Evolutionary conservation across 1,140 invertebrate genomes (phyloP).

Genomic region (Hycleus phaleratus): DNA sequence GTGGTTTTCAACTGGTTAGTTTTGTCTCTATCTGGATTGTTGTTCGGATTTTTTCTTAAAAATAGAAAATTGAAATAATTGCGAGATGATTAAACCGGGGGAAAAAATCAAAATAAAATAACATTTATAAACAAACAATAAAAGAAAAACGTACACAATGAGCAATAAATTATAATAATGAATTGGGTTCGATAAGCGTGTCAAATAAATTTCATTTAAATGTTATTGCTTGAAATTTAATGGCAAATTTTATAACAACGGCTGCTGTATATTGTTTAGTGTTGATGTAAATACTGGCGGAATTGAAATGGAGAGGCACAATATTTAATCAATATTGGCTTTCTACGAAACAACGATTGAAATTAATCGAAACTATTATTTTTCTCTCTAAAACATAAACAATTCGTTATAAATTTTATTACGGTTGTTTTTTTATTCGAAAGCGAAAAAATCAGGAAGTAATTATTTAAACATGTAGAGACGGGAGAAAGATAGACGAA

Average conservation of each 20-base stretch:
- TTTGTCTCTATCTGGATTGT: background rate
- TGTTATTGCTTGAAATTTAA: constrained; percentile 24
- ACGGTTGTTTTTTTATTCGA: no score
- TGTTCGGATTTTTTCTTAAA: background rate
- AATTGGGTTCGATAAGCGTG: constrained; percentile 17
- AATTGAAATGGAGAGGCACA: no score
- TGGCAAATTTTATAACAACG: constrained; percentile 12
- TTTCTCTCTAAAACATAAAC: no score
- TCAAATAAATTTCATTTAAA: constrained; percentile 25
- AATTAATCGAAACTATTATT: no score
- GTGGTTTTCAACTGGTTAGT: background rate
- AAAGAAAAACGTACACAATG: constrained; percentile 3
- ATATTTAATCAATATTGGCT: no score
- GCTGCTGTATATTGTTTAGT: constrained; percentile 1
- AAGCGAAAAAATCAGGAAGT: no score
- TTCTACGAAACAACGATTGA: no score
- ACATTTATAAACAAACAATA: background rate
- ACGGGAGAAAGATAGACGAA: no score
- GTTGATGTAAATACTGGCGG: constrained; percentile 10
- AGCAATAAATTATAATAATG: constrained; percentile 21
- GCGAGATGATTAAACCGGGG: background rate
- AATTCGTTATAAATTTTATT: no score
- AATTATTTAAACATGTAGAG: no score
- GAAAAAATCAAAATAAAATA: background rate
- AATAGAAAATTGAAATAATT: background rate